A percentile compares a stretch with the other conserved stretches of the same genome.
These are phyloP conservation scores for Cyprinus carpio DNA, from an alignment of 2,113 vertebrate species.

Conservation along the genomic window DNA sequence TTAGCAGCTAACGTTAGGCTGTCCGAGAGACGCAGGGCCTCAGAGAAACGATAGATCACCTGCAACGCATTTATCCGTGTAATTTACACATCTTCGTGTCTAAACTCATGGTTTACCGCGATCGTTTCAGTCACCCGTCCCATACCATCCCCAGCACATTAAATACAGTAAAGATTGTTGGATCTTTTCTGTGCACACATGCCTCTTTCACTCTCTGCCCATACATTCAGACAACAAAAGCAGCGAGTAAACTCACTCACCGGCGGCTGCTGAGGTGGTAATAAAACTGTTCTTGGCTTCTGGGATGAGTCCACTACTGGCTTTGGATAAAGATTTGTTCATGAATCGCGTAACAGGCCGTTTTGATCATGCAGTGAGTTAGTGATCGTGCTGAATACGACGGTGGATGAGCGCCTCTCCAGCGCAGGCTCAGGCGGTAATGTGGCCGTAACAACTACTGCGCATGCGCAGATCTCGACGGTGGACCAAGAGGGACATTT, in stretches of 20 bases:
- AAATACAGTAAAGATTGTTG: neutral
- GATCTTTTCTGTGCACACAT: constrained; percentile 42
- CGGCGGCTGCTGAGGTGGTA: neutral
- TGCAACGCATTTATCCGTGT: neutral
- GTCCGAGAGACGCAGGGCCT: neutral
- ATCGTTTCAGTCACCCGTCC: neutral
- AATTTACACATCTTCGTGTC: neutral
- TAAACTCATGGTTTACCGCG: neutral
- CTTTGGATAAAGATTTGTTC: neutral
- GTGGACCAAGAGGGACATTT: constrained; percentile 52
- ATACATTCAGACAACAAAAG: constrained; percentile 71
- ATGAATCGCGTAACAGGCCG: neutral
- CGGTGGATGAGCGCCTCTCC: constrained; percentile 40
- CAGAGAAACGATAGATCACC: neutral
- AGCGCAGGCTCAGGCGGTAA: constrained; percentile 71
- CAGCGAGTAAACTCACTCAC: constrained; percentile 62
- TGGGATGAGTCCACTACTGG: neutral
- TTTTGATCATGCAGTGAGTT: constrained; percentile 44
- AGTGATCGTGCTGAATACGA: neutral
- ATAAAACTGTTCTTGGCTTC: neutral
- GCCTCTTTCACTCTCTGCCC: constrained; percentile 13
- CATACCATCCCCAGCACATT: neutral
- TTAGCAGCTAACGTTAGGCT: constrained; percentile 33
- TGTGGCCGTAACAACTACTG: constrained; percentile 59
- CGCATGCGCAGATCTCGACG: constrained; percentile 67